Percentiles rank a stretch among this genome's conserved stretches.
Evolutionary conservation across 1,140 invertebrate genomes (phyloP).

Genomic region (Drosophila fuyamai): DNA sequence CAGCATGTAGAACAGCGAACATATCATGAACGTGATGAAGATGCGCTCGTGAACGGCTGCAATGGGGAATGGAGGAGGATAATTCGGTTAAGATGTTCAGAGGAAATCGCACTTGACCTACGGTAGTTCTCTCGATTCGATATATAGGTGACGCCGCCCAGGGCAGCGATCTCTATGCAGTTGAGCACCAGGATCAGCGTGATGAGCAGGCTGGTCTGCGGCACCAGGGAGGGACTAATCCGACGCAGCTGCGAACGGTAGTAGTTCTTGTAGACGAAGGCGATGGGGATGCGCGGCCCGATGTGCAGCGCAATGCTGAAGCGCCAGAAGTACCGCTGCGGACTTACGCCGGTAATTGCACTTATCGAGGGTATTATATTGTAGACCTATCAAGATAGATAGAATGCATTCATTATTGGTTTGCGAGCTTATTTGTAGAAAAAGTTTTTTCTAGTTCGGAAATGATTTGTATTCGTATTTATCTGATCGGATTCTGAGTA

Average conservation of each 20-base stretch:
- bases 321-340: slow-evolving; percentile 96
- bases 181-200: slow-evolving; percentile 93
- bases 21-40: slow-evolving; percentile 96
- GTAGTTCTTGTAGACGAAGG: slow-evolving; percentile 93
- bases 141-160: slow-evolving; percentile 95
- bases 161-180: slow-evolving; percentile 92
- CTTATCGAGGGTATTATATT: slow-evolving; percentile 96
- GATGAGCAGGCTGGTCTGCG: slow-evolving; percentile 87
- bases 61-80: slow-evolving; percentile 80
- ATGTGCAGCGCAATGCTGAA: slow-evolving; percentile 95
- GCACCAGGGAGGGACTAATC: slow-evolving; percentile 86
- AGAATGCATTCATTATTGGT: neutral
- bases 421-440: neutral
- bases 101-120: slow-evolving; percentile 86
- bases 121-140: slow-evolving; percentile 97
- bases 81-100: neutral
- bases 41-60: slow-evolving; percentile 96
- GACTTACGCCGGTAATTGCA: slow-evolving; percentile 95
- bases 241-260: slow-evolving; percentile 89
- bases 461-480: no score
- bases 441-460: no score
- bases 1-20: slow-evolving; percentile 94
- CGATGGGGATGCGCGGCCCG: slow-evolving; percentile 93
- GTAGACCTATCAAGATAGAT: slow-evolving; percentile 89
- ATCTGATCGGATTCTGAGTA: no score